A percentile compares a stretch with the other conserved stretches of the same genome.
Evolutionary conservation across 1,140 invertebrate species (phyloP).

Genomic region (Arion vulgaris): DNA sequence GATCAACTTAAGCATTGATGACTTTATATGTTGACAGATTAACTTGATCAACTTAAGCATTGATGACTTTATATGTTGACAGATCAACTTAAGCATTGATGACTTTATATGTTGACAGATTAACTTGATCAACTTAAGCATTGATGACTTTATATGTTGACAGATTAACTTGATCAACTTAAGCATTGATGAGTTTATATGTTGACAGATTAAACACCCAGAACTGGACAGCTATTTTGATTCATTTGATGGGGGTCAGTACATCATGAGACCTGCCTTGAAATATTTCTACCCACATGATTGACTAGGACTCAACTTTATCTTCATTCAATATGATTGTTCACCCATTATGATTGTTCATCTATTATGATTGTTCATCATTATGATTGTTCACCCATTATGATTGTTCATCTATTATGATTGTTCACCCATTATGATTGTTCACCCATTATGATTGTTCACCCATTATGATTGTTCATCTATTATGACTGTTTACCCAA

Average conservation of each 20-base stretch:
- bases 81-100: too few relatives aligned
- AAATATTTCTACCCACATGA: slow-evolving; percentile 35
- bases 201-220: slow-evolving; percentile 68
- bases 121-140: too few relatives aligned
- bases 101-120: too few relatives aligned
- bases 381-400: neutral
- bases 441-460: neutral
- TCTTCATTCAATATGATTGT: neutral
- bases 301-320: neutral
- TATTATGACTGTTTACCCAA: neutral
- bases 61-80: too few relatives aligned
- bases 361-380: neutral
- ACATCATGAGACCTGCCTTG: slow-evolving; percentile 65
- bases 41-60: too few relatives aligned
- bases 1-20: too few relatives aligned
- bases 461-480: neutral
- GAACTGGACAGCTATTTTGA: slow-evolving; percentile 71
- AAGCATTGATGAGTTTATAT: neutral
- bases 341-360: neutral
- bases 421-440: neutral
- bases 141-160: neutral
- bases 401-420: neutral
- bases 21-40: too few relatives aligned
- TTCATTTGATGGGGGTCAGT: slow-evolving; percentile 70
- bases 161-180: neutral